Percentiles rank a stretch among this genome's conserved stretches.
phyloP scores from a whole-genome alignment of 2,888 invertebrate species.

The Aspidiotus rigidus region DNA sequence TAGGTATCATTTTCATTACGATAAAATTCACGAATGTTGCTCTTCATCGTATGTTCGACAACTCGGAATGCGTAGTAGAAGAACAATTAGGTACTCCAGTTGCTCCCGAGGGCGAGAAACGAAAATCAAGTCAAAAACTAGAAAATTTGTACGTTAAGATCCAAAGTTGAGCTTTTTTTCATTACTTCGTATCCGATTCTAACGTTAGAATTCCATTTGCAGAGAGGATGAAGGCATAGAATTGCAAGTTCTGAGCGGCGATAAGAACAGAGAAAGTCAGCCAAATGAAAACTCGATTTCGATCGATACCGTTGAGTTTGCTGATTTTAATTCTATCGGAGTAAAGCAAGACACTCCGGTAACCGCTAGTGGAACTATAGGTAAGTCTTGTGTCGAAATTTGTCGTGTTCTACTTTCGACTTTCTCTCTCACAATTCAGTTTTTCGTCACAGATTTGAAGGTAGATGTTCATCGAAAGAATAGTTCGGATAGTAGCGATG shows the following conservation, averaged over 20 bases:
- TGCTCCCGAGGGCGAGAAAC: slow-evolving; percentile 17
- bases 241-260: slow-evolving; percentile 58
- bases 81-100: slow-evolving; percentile 31
- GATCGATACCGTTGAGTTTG: slow-evolving; percentile 21
- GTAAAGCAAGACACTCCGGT: slow-evolving; percentile 25
- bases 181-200: not conserved
- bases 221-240: slow-evolving; percentile 69
- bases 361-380: slow-evolving; percentile 23
- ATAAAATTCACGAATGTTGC: slow-evolving; percentile 83
- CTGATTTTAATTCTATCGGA: slow-evolving; percentile 20
- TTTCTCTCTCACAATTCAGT: not conserved
- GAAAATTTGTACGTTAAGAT: slow-evolving; percentile 17
- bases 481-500: slow-evolving; percentile 78
- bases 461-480: slow-evolving; percentile 88
- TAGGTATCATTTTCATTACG: slow-evolving; percentile 67
- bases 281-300: slow-evolving; percentile 25
- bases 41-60: slow-evolving; percentile 88
- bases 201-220: slow-evolving; percentile 34
- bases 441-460: slow-evolving; percentile 62
- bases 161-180: not conserved
- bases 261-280: slow-evolving; percentile 35
- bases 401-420: not conserved
- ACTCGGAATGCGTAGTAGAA: slow-evolving; percentile 71
- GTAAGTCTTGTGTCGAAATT: not conserved
- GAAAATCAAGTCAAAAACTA: slow-evolving; percentile 27